A percentile compares a stretch with the other conserved stretches of the same genome.
These are phyloP conservation scores for Rhombomys opimus DNA, from an alignment of 2,113 vertebrate genomes.

Conservation along the genomic window DNA sequence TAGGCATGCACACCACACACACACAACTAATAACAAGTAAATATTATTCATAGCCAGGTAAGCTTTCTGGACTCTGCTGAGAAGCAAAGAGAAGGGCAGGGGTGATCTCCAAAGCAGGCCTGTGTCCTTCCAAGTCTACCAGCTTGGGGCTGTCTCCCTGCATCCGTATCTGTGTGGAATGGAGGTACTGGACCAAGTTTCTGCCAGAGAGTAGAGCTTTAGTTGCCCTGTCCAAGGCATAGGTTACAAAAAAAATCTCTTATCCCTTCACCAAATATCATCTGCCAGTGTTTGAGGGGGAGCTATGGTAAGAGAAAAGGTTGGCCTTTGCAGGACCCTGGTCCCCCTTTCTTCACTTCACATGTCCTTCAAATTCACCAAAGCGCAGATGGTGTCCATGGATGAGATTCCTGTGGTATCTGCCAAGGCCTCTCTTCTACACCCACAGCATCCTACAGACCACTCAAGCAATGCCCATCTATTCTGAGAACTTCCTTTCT, in stretches of 20 bases:
- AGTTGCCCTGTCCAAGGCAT: neutral
- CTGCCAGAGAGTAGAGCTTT: rapidly evolving
- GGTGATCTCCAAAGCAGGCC: neutral
- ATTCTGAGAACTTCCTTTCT: neutral
- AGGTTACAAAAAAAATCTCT: neutral
- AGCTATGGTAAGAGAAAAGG: neutral
- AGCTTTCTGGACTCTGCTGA: neutral
- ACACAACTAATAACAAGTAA: neutral
- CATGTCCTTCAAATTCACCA: neutral
- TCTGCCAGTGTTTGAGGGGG: neutral
- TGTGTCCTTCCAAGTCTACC: neutral
- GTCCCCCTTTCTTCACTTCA: neutral
- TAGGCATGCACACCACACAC: neutral
- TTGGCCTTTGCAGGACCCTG: neutral
- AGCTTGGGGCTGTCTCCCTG: neutral
- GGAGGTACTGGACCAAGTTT: rapidly evolving
- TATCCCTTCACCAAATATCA: neutral
- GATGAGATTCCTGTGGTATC: neutral
- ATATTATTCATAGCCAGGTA: slow-evolving; percentile 46
- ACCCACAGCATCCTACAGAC: neutral
- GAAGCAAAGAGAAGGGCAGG: neutral
- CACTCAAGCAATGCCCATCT: neutral
- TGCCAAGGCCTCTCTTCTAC: neutral
- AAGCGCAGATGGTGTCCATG: neutral
- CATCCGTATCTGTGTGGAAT: neutral